These are phyloP conservation scores for Labeo rohita DNA, from an alignment of 2,113 vertebrate species.

Conservation along the genomic window DNA sequence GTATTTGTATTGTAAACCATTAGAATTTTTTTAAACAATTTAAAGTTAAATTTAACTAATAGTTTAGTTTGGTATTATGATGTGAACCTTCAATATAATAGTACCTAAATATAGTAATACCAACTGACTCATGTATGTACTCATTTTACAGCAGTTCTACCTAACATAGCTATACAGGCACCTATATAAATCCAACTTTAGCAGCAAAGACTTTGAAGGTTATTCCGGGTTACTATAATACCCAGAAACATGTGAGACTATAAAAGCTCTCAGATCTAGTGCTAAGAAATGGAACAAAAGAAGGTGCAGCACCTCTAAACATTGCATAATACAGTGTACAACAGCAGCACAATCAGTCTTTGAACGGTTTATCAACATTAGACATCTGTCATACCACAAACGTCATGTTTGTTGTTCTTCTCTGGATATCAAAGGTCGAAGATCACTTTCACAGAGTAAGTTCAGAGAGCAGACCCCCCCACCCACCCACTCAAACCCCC, in stretches of 20 bases:
- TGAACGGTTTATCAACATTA: conserved; percentile 70
- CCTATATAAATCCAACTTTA: neutral
- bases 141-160: no score
- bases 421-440: conserved; percentile 68
- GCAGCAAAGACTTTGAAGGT: neutral
- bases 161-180: no score
- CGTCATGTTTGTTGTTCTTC: conserved; percentile 76
- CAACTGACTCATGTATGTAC: no score
- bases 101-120: no score
- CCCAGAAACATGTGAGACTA: neutral
- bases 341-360: conserved; percentile 64
- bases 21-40: no score
- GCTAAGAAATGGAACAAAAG: conserved; percentile 33
- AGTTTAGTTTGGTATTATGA: no score
- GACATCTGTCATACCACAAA: conserved; percentile 76
- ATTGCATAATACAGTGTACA: conserved; percentile 48
- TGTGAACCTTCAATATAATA: no score
- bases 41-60: no score
- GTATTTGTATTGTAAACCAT: no score
- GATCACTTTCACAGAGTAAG: conserved; percentile 68
- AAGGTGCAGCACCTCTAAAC: conserved; percentile 52
- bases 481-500: conserved; percentile 51
- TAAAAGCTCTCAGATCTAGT: conserved; percentile 2
- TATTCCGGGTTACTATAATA: conserved; percentile 15
- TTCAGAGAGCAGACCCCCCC: conserved; percentile 71